These are phyloP conservation scores for Rhynchotus rufescens DNA, from an alignment of 2,797 vertebrate species.

Conservation along the genomic window DNA sequence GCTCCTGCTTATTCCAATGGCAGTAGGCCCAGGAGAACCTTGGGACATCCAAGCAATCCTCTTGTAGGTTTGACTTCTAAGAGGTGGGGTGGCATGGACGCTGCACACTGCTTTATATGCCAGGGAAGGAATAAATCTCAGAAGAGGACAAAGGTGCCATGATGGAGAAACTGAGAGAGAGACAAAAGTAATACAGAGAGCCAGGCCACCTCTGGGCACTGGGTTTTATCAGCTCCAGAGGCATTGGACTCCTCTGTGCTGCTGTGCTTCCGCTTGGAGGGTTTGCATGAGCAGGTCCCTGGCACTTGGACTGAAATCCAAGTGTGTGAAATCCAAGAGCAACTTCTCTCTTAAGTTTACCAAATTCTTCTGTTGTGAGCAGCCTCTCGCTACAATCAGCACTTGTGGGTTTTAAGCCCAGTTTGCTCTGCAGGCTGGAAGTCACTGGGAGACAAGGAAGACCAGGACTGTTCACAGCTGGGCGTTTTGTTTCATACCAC, in stretches of 20 bases:
- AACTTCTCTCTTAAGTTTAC: background rate
- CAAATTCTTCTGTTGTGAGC: background rate
- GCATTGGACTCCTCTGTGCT: fast-evolving
- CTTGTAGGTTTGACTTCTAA: background rate
- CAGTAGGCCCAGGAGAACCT: fast-evolving
- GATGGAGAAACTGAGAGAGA: background rate
- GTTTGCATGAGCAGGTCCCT: background rate
- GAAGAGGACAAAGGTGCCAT: background rate
- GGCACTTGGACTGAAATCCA: background rate
- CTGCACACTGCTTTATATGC: too few relatives aligned
- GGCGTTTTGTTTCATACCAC: background rate
- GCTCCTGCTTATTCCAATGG: background rate
- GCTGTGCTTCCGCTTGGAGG: fast-evolving
- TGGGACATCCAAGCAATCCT: fast-evolving
- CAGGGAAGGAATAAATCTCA: background rate
- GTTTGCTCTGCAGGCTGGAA: background rate
- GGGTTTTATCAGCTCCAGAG: fast-evolving
- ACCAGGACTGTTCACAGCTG: background rate
- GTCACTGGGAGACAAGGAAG: fast-evolving
- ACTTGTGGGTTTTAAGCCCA: fast-evolving
- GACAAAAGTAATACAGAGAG: background rate
- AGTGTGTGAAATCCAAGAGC: background rate
- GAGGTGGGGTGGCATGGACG: fast-evolving
- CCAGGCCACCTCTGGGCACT: fast-evolving
- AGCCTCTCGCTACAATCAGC: background rate